Evolutionary conservation across 2,113 vertebrate genomes (phyloP).

Genomic region (Odocoileus virginianus): DNA sequence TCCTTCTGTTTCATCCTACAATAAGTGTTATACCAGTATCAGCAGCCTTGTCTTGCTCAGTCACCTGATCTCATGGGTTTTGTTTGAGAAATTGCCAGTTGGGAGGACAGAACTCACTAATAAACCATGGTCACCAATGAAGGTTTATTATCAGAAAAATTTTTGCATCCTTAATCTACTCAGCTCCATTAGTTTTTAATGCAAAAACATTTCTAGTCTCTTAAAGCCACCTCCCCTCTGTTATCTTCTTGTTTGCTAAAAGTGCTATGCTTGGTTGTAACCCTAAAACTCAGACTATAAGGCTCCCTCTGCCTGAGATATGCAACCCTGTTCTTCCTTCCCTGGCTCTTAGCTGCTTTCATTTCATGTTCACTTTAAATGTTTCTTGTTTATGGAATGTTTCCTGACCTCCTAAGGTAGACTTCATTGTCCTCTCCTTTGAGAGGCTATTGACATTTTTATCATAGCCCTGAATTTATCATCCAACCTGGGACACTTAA

Average conservation of each 20-base stretch:
- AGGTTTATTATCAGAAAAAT: not conserved
- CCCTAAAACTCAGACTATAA: not conserved
- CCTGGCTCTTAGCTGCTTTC: not conserved
- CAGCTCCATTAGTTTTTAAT: not conserved
- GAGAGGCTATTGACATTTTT: constrained; percentile 5
- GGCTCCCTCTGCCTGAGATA: not conserved
- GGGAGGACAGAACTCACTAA: not conserved
- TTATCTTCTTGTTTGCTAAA: not conserved
- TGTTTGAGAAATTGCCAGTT: not conserved
- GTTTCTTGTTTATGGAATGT: not conserved
- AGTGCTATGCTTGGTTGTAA: not conserved
- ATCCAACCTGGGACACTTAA: not conserved
- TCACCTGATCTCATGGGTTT: not conserved
- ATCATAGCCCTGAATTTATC: not conserved
- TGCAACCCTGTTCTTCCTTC: not conserved
- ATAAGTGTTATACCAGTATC: not conserved
- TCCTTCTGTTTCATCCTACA: not conserved
- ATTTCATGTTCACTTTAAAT: constrained; percentile 3
- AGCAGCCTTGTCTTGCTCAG: not conserved
- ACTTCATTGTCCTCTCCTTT: not conserved
- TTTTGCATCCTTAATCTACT: not conserved
- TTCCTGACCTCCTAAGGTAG: not conserved
- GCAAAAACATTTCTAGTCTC: not conserved
- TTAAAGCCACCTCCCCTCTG: not conserved
- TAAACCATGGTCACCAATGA: not conserved